A percentile compares a stretch with the other conserved stretches of the same genome.
phyloP scores from a whole-genome alignment of 30 jellyfish, hydroid and myxozoan genomes.

The Aurelia sp. region DNA sequence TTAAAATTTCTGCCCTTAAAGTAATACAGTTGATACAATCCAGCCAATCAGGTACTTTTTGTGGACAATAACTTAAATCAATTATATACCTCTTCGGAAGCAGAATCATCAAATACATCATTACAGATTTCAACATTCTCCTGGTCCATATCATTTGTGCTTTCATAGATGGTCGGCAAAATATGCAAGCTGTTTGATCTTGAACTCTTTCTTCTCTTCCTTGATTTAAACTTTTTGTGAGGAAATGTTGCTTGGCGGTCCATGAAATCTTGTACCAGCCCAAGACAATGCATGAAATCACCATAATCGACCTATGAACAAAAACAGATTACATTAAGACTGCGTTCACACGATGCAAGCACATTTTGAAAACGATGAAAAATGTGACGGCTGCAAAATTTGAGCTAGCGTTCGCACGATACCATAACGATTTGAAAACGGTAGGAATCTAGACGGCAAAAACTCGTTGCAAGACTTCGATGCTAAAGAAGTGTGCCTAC shows the following conservation, averaged over 20 bases:
- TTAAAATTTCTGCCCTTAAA: too few species aligned
- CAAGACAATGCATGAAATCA: constrained; percentile 75
- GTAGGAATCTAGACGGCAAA: too few species aligned
- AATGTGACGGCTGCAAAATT: too few species aligned
- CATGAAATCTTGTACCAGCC: constrained; percentile 73
- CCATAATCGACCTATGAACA: constrained; percentile 44
- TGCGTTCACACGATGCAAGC: too few species aligned
- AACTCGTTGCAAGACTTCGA: too few species aligned
- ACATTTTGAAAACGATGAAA: too few species aligned
- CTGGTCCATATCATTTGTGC: constrained; percentile 26
- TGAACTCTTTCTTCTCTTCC: constrained; percentile 67
- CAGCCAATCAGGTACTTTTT: too few species aligned
- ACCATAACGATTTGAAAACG: too few species aligned
- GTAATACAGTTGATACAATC: too few species aligned
- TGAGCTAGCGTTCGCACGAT: too few species aligned
- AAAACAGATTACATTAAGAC: not conserved
- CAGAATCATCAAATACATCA: constrained; percentile 63
- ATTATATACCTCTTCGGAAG: constrained; percentile 39
- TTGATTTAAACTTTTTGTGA: constrained; percentile 22
- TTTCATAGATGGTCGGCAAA: constrained; percentile 77
- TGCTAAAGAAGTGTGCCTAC: too few species aligned
- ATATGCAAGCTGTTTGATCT: constrained; percentile 51
- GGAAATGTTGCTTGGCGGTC: constrained; percentile 58
- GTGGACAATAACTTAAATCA: too few species aligned
- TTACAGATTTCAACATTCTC: constrained; percentile 46